These are phyloP conservation scores for Poeciliopsis infans DNA, from an alignment of 2,797 vertebrate species.

Conservation along the genomic window DNA sequence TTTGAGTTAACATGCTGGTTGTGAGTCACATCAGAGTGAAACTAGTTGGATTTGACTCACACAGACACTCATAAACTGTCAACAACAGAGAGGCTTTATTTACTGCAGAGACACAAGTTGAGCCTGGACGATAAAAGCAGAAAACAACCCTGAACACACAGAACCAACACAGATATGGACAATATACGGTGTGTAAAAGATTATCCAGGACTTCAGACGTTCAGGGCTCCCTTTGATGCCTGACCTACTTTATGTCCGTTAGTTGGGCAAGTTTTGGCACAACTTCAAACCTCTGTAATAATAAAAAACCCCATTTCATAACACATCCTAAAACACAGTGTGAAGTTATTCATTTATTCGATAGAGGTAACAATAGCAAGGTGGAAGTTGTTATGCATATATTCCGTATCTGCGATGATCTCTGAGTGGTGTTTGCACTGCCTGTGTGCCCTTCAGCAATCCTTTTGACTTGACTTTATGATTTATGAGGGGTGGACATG, in stretches of 20 bases:
- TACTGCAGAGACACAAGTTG: constrained; percentile 34
- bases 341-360: constrained; percentile 54
- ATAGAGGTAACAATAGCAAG: constrained; percentile 31
- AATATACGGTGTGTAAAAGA: constrained; percentile 40
- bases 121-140: constrained; percentile 20
- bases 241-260: constrained; percentile 22
- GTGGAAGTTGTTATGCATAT: constrained; percentile 35
- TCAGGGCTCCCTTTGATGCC: constrained; percentile 36
- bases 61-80: constrained; percentile 48
- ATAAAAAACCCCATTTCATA: constrained; percentile 25
- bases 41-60: constrained; percentile 45
- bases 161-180: constrained; percentile 19
- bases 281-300: constrained; percentile 26
- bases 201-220: constrained; percentile 9
- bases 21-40: constrained; percentile 52
- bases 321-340: constrained; percentile 21
- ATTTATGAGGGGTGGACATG: constrained; percentile 24
- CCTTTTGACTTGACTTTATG: constrained; percentile 25
- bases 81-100: constrained; percentile 47
- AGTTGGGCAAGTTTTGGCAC: constrained; percentile 24
- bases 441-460: constrained; percentile 27
- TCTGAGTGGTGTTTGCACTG: constrained; percentile 32
- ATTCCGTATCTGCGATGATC: constrained; percentile 39
- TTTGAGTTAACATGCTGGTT: constrained; percentile 23
- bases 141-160: constrained; percentile 26